Percentiles rank a stretch among this genome's conserved stretches.
These are phyloP conservation scores for Mythimna vitellina DNA, from an alignment of 2,888 invertebrate genomes.

Conservation along the genomic window DNA sequence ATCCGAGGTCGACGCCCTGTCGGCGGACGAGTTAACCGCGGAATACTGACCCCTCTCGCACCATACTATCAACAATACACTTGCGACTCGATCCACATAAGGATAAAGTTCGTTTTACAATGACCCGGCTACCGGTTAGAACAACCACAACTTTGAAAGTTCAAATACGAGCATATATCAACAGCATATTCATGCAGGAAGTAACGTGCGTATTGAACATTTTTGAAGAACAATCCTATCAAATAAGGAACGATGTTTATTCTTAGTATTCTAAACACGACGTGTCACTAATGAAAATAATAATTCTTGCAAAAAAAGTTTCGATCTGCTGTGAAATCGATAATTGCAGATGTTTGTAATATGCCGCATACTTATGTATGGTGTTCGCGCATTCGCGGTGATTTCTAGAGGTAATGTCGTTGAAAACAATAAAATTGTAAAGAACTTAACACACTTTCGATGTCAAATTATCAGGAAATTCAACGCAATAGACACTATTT, in stretches of 20 bases:
- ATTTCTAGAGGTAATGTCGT: slow-evolving; percentile 34
- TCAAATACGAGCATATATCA: slow-evolving; percentile 69
- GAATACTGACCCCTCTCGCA: slow-evolving; percentile 83
- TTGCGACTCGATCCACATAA: slow-evolving; percentile 67
- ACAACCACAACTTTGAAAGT: slow-evolving; percentile 70
- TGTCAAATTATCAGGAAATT: slow-evolving; percentile 40
- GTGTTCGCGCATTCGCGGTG: slow-evolving; percentile 49
- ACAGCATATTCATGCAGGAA: slow-evolving; percentile 69
- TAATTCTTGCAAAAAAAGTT: slow-evolving; percentile 31
- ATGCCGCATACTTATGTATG: slow-evolving; percentile 49
- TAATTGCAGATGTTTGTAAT: slow-evolving; percentile 51
- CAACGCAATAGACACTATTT: background rate
- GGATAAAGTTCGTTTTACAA: slow-evolving; percentile 68
- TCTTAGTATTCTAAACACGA: slow-evolving; percentile 41
- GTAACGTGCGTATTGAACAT: slow-evolving; percentile 61
- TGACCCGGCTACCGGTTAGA: slow-evolving; percentile 55
- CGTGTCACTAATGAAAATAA: slow-evolving; percentile 28
- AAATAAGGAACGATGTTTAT: slow-evolving; percentile 30
- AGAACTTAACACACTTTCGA: slow-evolving; percentile 17
- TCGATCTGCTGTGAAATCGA: slow-evolving; percentile 51
- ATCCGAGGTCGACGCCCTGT: slow-evolving; percentile 82
- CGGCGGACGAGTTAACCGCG: slow-evolving; percentile 78
- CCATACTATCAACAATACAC: slow-evolving; percentile 67
- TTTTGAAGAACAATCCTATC: slow-evolving; percentile 58
- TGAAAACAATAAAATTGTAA: slow-evolving; percentile 38